These are phyloP conservation scores for Latrodectus geometricus DNA, from an alignment of 1,140 invertebrate species.

Conservation along the genomic window DNA sequence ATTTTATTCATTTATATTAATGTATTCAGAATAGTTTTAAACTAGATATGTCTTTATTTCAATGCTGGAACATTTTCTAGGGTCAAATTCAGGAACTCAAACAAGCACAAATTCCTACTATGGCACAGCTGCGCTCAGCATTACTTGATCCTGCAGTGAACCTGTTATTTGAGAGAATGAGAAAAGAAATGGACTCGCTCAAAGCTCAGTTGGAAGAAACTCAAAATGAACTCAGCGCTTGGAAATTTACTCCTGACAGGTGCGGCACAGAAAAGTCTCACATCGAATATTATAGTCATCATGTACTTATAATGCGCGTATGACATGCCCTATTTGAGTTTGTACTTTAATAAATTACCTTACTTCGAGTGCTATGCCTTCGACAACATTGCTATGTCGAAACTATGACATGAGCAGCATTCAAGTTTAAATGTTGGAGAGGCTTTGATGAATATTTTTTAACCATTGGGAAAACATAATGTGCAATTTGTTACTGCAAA, in stretches of 20 bases:
- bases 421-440: conserved; percentile 5
- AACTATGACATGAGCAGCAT: conserved; percentile 16
- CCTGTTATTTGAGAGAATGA: conserved; percentile 89
- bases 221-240: conserved; percentile 96
- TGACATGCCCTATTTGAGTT: conserved; percentile 52
- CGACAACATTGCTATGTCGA: conserved; percentile 25
- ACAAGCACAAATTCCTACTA: conserved; percentile 73
- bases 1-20: background rate
- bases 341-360: conserved; percentile 36
- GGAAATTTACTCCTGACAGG: conserved; percentile 99
- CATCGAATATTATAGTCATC: conserved; percentile 27
- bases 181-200: conserved; percentile 89
- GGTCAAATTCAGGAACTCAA: conserved; percentile 88
- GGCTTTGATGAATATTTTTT: background rate
- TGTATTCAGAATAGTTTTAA: background rate
- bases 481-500: background rate
- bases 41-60: background rate
- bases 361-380: conserved; percentile 8
- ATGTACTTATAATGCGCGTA: conserved; percentile 46
- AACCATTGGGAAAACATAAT: background rate
- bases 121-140: conserved; percentile 81
- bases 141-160: conserved; percentile 96
- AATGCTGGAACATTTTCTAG: conserved; percentile 70
- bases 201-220: conserved; percentile 95
- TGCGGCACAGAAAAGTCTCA: conserved; percentile 66